A percentile compares a stretch with the other conserved stretches of the same genome.
Conservation (phyloP, 2,888 invertebrate genomes). For the Machimus rusticus region DNA sequence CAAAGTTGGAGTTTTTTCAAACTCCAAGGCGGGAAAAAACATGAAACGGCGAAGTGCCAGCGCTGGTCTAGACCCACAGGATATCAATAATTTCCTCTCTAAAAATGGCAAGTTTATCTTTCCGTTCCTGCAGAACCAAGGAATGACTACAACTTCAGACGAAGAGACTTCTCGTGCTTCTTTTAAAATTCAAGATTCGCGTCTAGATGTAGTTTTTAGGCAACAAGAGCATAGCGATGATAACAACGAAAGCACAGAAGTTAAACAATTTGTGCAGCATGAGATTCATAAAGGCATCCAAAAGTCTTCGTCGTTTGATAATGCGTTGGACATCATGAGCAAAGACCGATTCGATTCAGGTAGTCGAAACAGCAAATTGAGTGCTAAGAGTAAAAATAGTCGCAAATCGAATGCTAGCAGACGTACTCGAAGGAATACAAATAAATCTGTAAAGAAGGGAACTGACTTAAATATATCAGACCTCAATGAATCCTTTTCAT, state of each 20-base stretch:
- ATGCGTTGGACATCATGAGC: constrained; percentile 54
- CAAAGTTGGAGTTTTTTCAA: constrained; percentile 59
- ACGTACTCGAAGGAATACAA: constrained; percentile 44
- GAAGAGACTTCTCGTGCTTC: constrained; percentile 61
- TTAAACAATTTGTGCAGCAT: constrained; percentile 52
- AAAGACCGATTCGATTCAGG: constrained; percentile 48
- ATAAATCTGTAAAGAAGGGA: constrained; percentile 49
- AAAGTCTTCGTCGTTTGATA: constrained; percentile 50
- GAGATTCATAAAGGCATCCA: constrained; percentile 55
- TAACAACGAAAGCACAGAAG: constrained; percentile 51
- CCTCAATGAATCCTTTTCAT: constrained; percentile 55
- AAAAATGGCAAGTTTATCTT: constrained; percentile 60
- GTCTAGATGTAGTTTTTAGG: constrained; percentile 60
- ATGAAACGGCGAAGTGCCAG: constrained; percentile 57
- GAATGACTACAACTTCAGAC: constrained; percentile 61
- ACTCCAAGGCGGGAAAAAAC: constrained; percentile 55
- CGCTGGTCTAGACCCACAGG: constrained; percentile 58
- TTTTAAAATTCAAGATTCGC: constrained; percentile 60
- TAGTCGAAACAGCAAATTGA: constrained; percentile 53
- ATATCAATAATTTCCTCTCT: constrained; percentile 58
- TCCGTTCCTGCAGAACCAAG: constrained; percentile 62
- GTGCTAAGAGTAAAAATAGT: constrained; percentile 57
- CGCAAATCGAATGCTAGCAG: constrained; percentile 55
- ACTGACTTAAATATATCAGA: constrained; percentile 54
- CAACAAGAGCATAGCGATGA: constrained; percentile 55